Base-by-base conservation (phyloP, 2,888 invertebrate species). In the Agrenia bidenticulata region DNA sequence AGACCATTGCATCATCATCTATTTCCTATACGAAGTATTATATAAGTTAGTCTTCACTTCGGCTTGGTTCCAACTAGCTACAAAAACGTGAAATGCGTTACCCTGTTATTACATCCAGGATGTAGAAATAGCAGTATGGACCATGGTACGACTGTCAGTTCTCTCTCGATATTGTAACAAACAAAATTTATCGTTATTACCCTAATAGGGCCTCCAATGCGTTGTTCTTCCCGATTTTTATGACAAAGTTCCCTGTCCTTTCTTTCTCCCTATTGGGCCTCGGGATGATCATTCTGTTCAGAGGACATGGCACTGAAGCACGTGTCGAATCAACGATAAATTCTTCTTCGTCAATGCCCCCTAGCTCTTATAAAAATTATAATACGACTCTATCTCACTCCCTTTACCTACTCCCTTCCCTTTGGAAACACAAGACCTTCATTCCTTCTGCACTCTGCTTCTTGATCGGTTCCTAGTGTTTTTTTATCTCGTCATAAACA, bases 171-270 rank as follows among this genome's bases (percentile, higher is more conserved):
- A 66, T 61, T 67, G 67, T 66, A 68, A 65, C 65, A 55, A 65
- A 64, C 65, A 70, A 64, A 72, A 72, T 72, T 69, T 72, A 72
- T 72, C 64, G 71, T 72, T 72, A 72, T 72, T 72, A 67, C 63
- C 71, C 70, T 72, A 72, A 70, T 68, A 68, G 62, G 62, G 60
- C 57, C 17, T 19, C 51, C 23, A 51, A 64, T 61, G 51, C 51
- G 61, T 67, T 64, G 61, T 64, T 64, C 51, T 65, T n/a, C 19
- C 61, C 57, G 62, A 65, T 58, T 69, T 66, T 69, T 69, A 69
- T 65, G 69, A 69, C 69, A 61, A 63, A 58, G 50, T 61, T 61
- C 37, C 24, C 32, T 59, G n/a, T 17, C 5, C 53, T 60, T 60
- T 60, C 59, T 59, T 63, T 37, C 39, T 63, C 41, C 63, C 57